Evolutionary conservation across 2,797 vertebrate species (phyloP).

Genomic region (Lagodon rhomboides): DNA sequence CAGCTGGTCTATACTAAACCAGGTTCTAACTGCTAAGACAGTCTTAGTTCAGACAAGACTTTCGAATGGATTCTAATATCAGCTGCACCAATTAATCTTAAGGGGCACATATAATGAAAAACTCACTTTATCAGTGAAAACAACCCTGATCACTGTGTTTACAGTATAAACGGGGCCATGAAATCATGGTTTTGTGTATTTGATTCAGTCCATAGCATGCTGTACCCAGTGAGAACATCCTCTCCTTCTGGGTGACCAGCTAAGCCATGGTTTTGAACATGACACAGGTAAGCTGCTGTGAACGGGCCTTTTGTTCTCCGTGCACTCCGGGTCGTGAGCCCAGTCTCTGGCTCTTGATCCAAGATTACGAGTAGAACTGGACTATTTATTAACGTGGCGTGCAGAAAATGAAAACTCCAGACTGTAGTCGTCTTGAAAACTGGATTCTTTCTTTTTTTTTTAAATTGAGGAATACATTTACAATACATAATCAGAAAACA

Average conservation of each 20-base stretch:
- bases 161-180: neutral
- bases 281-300: constrained; percentile 66
- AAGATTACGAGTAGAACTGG: constrained; percentile 17
- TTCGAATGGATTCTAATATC: too few species aligned
- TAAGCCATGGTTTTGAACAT: constrained; percentile 62
- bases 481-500: constrained; percentile 46
- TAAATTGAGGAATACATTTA: constrained; percentile 54
- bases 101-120: too few species aligned
- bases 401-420: constrained; percentile 30
- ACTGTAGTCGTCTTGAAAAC: constrained; percentile 22
- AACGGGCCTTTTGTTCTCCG: constrained; percentile 75
- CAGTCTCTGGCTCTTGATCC: constrained; percentile 31
- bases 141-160: too few species aligned
- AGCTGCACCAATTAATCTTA: too few species aligned
- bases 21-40: too few species aligned
- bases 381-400: neutral
- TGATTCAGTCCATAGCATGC: constrained; percentile 18
- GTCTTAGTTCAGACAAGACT: too few species aligned
- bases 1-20: too few species aligned
- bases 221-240: constrained; percentile 14
- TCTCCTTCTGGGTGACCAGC: constrained; percentile 38
- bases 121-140: too few species aligned
- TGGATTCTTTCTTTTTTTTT: constrained; percentile 40
- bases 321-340: constrained; percentile 36
- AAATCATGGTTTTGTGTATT: constrained; percentile 8